Percentiles rank a stretch among this genome's conserved stretches.
These are phyloP conservation scores for Hiodon alosoides DNA, from an alignment of 2,113 vertebrate genomes.

Conservation along the genomic window DNA sequence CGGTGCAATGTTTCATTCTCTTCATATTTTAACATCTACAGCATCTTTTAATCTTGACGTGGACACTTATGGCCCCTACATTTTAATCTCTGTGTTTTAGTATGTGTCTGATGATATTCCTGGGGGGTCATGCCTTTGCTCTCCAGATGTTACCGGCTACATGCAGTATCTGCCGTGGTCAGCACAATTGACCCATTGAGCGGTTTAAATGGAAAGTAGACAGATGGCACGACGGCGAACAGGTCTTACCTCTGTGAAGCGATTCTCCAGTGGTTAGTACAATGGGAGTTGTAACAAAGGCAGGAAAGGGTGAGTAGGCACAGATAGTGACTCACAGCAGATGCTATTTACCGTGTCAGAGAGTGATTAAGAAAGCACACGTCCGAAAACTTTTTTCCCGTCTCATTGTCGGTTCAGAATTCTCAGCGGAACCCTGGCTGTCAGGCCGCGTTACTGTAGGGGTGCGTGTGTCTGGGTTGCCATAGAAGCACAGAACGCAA, in stretches of 20 bases:
- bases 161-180: no score
- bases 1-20: no score
- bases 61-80: neutral
- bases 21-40: no score
- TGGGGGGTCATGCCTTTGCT: neutral
- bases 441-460: neutral
- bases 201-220: neutral
- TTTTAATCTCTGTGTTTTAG: neutral
- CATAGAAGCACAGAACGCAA: no score
- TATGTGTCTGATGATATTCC: neutral
- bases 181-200: neutral
- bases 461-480: no score
- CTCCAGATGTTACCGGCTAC: neutral
- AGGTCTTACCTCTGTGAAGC: neutral
- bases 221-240: conserved; percentile 8
- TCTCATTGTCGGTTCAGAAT: neutral
- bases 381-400: neutral
- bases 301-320: conserved; percentile 25
- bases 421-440: no score
- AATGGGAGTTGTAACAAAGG: conserved; percentile 7
- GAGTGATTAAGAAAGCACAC: conserved; percentile 16
- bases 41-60: neutral
- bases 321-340: conserved; percentile 36
- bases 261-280: neutral
- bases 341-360: conserved; percentile 35